Base-by-base conservation (phyloP, 2,797 vertebrate genomes). In the Hozukius guyotensis region DNA sequence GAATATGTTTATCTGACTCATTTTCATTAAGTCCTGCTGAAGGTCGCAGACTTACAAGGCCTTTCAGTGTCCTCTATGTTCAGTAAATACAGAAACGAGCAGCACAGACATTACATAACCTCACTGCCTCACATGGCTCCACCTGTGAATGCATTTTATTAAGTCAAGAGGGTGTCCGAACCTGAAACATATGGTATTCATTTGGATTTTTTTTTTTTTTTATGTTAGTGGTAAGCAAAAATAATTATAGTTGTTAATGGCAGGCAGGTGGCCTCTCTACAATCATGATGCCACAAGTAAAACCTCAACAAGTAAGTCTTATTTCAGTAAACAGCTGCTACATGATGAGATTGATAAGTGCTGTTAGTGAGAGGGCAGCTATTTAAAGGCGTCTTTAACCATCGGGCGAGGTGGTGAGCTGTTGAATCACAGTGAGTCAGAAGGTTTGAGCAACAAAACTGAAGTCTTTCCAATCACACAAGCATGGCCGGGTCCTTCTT, bases 391-490 rank as follows among this genome's bases (percentile, higher is more conserved):
- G 25, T 80, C 25, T 77, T 55, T 20, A 53, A 70, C 66, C 69
- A 52, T 29, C 22, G 34, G 13, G 65, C 36, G 63, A 60, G 77
- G 63, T 74, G 75, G 78, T 74, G 25, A 82, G 32, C 55, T 66
- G 29, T 74, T 75, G 77, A 82, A 80, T 75, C 75, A 60, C 36
- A 59, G 67, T 88, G 78, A 91, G 65, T 90, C 85, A 75, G 73
- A 81, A 72, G 66, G 80, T 77, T 79, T 79, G 57, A 84, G 87
- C 63, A 84, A 82, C 67, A 82, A 59, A 71, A 53, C 75, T 69
- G 27, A 87, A 88, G 75, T 83, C 85, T 56, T 32, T 84, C 86
- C 79, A 65, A 84, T 77, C 77, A 67, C 84, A 80, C 75, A 90
- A 92, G 86, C 82, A 75, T 16, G 80, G 78, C 59, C 2, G n/a